Conservation (phyloP, 1,140 invertebrate species). For the Condylostylus longicornis region DNA sequence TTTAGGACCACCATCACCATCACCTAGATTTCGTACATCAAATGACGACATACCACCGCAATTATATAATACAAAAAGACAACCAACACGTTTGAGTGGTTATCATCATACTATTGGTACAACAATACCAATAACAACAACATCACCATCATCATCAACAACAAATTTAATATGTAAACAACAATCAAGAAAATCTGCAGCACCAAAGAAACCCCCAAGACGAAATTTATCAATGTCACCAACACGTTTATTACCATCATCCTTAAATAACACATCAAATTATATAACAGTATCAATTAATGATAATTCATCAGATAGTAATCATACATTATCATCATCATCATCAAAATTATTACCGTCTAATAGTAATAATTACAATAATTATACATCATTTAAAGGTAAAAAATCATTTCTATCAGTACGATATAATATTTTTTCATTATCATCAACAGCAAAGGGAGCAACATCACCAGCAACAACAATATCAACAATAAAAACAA, state of each 20-base stretch:
- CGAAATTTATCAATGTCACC: constrained; percentile 72
- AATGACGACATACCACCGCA: constrained; percentile 10
- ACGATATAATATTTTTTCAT: constrained; percentile 24
- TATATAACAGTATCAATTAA: too few species aligned
- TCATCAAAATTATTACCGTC: too few species aligned
- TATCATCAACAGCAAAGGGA: constrained; percentile 15
- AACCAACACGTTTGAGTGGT: neutral
- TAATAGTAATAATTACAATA: too few species aligned
- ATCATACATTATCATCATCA: too few species aligned
- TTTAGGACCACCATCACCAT: constrained; percentile 32
- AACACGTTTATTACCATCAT: constrained; percentile 11
- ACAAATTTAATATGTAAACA: constrained; percentile 14
- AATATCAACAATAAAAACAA: too few species aligned
- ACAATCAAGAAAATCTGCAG: constrained; percentile 67
- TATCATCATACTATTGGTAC: neutral
- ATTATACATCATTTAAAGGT: constrained; percentile 5
- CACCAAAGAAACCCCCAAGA: constrained; percentile 75
- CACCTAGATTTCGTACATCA: constrained; percentile 25
- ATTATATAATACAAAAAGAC: neutral
- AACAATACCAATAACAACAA: neutral
- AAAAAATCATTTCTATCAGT: constrained; percentile 18
- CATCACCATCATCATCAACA: neutral
- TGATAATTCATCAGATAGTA: too few species aligned
- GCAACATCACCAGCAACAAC: constrained; percentile 9
- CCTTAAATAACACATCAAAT: too few species aligned